Conservation (phyloP, 2,888 invertebrate genomes). For the Acrobasis suavella region DNA sequence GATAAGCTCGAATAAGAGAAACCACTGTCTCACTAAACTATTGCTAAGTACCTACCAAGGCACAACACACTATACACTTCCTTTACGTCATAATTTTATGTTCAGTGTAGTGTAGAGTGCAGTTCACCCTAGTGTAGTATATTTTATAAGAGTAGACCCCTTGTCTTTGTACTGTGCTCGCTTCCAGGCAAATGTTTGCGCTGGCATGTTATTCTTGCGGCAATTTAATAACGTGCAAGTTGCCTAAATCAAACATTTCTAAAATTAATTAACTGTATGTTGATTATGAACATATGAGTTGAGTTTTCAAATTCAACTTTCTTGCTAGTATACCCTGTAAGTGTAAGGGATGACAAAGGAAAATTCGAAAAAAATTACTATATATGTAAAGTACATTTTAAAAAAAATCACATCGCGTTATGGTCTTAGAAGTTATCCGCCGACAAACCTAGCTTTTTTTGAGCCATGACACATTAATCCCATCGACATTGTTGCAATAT, state of each 20-base stretch:
- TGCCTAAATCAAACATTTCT: slow-evolving; percentile 44
- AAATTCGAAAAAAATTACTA: too few species aligned
- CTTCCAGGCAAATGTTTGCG: slow-evolving; percentile 53
- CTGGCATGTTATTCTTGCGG: slow-evolving; percentile 45
- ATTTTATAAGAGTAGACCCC: background rate
- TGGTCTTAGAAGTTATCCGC: too few species aligned
- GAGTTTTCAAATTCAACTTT: too few species aligned
- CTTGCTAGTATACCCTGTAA: too few species aligned
- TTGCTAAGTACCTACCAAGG: background rate
- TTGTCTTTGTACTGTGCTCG: slow-evolving; percentile 47
- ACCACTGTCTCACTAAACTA: background rate
- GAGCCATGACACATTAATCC: too few species aligned
- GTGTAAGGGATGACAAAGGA: too few species aligned
- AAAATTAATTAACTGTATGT: slow-evolving; percentile 41
- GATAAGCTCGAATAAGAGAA: too few species aligned
- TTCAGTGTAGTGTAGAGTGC: background rate
- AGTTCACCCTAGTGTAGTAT: background rate
- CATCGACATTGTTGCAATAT: too few species aligned
- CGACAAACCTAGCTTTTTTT: too few species aligned
- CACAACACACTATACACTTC: background rate
- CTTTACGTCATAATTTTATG: background rate
- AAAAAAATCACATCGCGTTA: too few species aligned
- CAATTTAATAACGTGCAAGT: slow-evolving; percentile 50
- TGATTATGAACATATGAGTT: too few species aligned
- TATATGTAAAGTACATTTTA: too few species aligned